Base-by-base conservation (phyloP, 2,113 vertebrate genomes). In the Pipa parva region DNA sequence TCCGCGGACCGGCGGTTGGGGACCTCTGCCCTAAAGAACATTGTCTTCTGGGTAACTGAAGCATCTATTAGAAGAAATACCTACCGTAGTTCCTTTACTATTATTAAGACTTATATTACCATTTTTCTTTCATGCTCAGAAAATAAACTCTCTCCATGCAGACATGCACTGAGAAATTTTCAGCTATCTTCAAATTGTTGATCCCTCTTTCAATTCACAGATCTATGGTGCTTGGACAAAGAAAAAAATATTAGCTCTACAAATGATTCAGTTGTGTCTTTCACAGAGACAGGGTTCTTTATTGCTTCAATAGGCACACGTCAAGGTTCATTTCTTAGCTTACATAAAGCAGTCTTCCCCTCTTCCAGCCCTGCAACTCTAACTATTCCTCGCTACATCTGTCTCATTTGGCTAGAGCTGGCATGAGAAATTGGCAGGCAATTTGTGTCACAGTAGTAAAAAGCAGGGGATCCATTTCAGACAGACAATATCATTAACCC, bases 391-490 rank as follows among this genome's bases (percentile, higher is more conserved):
- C 10, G 11, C 31, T 48, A 22, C 9, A 22, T 42, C 17, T 12
- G 63, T 59, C 1, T 0, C 54, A 24, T 27, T 62, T 42, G 49
- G 27, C 55, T 63, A 39, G 59, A 42, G 63, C 46, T 60, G 72
- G 37, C 20, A 65, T 63, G 71, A 75, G 51, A 17, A 7, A 71
- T 63, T 62, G 51, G 25, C 73, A 74, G 59, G 73, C 59, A 39
- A 45, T 29, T 72, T 60, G 69, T 7, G 1, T 71, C 71, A 75
- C 74, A 33, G 28, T 56, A 60, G 49, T 59, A 54, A 61, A 18
- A 9, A 6, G 39, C 50, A 46, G 25, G 46, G 29, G 71, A 68
- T 49, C 20, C n/a, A 12, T 45, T 31, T 75, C 27, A 49, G 37
- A 45, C n/a, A 55, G 57, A 63, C 73, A 59, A 25, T 46, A 22